Percentiles rank a stretch among this genome's conserved stretches.
Evolutionary conservation across 2,888 invertebrate genomes (phyloP).

Genomic region (Volucella bombylans): DNA sequence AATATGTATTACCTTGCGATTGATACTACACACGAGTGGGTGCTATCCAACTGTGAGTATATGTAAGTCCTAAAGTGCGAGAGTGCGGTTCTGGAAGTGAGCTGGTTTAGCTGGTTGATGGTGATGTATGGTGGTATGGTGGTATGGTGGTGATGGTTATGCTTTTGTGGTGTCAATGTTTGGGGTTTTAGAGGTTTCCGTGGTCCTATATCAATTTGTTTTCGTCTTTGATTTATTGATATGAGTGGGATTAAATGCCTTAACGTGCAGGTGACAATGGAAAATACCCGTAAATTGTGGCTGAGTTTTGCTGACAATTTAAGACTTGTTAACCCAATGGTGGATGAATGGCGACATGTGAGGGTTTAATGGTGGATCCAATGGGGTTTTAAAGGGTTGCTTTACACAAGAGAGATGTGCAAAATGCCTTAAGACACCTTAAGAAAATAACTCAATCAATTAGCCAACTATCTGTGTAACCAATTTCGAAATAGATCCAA

Average conservation of each 20-base stretch:
- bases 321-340: constrained; percentile 24
- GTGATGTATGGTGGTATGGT: background rate
- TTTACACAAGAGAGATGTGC: too few species aligned
- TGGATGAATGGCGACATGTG: background rate
- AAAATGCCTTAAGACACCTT: too few species aligned
- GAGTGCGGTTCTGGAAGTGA: too few species aligned
- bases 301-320: constrained; percentile 30
- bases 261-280: constrained; percentile 66
- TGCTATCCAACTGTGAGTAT: background rate
- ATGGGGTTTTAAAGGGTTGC: background rate
- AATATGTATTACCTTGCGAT: constrained; percentile 64
- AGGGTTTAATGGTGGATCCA: background rate
- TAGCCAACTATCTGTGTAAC: too few species aligned
- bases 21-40: constrained; percentile 53
- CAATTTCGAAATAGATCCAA: too few species aligned
- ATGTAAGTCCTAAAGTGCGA: background rate
- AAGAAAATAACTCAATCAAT: too few species aligned
- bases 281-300: constrained; percentile 44
- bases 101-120: background rate
- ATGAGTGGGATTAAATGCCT: constrained; percentile 65
- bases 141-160: too few species aligned
- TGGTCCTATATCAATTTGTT: constrained; percentile 65
- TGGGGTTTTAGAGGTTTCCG: constrained; percentile 54
- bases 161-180: constrained; percentile 45
- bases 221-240: constrained; percentile 72